Percentiles rank a stretch among this genome's conserved stretches.
Conservation (phyloP, 2,888 invertebrate genomes). For the Lasioglossum zephyrum region DNA sequence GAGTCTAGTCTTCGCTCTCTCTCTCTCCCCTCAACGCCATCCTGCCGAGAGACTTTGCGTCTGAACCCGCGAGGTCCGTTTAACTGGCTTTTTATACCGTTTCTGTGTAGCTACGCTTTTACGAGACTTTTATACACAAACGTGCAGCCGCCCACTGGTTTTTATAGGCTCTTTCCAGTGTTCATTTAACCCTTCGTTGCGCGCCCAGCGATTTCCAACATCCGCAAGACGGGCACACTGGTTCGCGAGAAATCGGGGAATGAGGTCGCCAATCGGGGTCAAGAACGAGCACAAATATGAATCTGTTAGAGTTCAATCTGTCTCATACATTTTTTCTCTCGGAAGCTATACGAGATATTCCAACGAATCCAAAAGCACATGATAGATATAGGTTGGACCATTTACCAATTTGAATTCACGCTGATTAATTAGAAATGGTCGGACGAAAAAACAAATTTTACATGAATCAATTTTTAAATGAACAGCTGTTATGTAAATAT, state of each 20-base stretch:
- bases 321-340: neutral
- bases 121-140: conserved; percentile 38
- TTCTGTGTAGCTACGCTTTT: conserved; percentile 20
- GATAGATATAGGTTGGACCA: too few relatives aligned
- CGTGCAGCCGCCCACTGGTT: neutral
- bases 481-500: too few relatives aligned
- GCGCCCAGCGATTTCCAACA: conserved; percentile 33
- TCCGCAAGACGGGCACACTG: neutral
- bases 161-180: conserved; percentile 22
- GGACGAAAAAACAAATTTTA: too few relatives aligned
- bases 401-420: too few relatives aligned
- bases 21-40: neutral
- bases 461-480: too few relatives aligned
- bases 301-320: neutral
- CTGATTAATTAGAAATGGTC: too few relatives aligned
- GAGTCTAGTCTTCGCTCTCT: neutral
- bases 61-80: conserved; percentile 11
- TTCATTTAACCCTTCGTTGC: conserved; percentile 37
- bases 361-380: too few relatives aligned
- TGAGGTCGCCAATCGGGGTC: neutral
- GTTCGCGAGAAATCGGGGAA: neutral
- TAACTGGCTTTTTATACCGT: conserved; percentile 4
- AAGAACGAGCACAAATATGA: neutral
- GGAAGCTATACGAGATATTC: too few relatives aligned
- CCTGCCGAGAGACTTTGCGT: neutral